Base-by-base conservation (phyloP, 53 echinoderm and acorn worm genomes). In the Mesocentrotus franciscanus region DNA sequence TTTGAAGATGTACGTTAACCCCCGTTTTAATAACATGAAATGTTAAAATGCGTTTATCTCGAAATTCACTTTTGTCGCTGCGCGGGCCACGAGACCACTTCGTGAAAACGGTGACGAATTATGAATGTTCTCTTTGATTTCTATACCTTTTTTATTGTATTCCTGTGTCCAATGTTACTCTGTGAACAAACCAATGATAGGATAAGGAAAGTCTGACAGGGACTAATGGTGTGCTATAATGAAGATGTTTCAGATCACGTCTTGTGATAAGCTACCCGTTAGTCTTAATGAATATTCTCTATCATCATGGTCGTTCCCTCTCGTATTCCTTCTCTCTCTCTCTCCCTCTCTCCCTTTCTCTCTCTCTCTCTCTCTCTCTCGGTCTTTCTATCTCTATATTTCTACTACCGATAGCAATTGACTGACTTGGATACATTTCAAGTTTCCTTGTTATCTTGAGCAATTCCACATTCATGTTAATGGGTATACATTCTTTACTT, bases 111-210 rank as follows among this genome's bases (percentile, higher is more conserved):
- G n/a, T n/a, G n/a, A n/a, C n/a, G n/a, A n/a, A n/a, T n/a, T n/a
- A n/a, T n/a, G n/a, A 42, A 55, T 84, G 84, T 49, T 84, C 84
- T n/a, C 20, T 84, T 20, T 84, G 49, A 55, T 84, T 42, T 84
- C 9, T 15, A 15, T 49, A 6, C 84, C 9, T 84, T 13, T 62
- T 32, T 76, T 15, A 76, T 18, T 64, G 3, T 64, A 16, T 76
- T 76, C 30, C 3, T 76, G 76, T n/a, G 3, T 76, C 76, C 14
- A 76, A 5, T 33, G 30, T 33, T 76, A 26, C 68, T 68, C 4
- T 18, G 68, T 24, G 18, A 68, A 5, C 68, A 24, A 68, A 68
- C 22, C 68, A 68, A 68, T 68, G 68, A 24, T 68, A 68, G 24
- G 68, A 68, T 24, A 68, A 68, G 24, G 24, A 0, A 68, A 68